Evolutionary conservation across 2,113 vertebrate genomes (phyloP).

Genomic region (Thunnus thynnus): DNA sequence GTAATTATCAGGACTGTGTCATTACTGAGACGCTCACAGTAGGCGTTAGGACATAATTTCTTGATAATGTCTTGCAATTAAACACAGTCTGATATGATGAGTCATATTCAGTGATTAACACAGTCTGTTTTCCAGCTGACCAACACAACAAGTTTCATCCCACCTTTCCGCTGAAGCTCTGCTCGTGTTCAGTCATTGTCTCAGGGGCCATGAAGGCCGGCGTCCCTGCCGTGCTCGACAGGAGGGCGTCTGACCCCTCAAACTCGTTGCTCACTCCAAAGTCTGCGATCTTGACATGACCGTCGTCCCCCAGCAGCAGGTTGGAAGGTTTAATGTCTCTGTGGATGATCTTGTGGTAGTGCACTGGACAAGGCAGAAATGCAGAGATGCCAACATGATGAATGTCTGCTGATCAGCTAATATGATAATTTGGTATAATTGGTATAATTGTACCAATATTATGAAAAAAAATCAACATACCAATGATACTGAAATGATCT

Average conservation of each 20-base stretch:
- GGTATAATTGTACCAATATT: too few relatives aligned
- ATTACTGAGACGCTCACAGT: constrained; percentile 8
- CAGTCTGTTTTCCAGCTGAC: neutral
- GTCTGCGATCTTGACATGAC: constrained; percentile 94
- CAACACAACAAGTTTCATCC: neutral
- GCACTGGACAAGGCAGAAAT: constrained; percentile 84
- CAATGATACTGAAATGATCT: too few relatives aligned
- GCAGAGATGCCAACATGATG: neutral
- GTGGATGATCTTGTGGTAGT: constrained; percentile 97
- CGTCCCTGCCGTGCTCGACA: constrained; percentile 93
- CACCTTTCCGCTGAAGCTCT: constrained; percentile 96
- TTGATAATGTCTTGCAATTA: constrained; percentile 2
- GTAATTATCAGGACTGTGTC: constrained; percentile 3
- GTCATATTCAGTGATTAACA: neutral
- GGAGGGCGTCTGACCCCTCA: constrained; percentile 91
- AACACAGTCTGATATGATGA: neutral
- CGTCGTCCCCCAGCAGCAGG: constrained; percentile 94
- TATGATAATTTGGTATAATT: too few relatives aligned
- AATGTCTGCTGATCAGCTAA: neutral
- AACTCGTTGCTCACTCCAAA: constrained; percentile 98
- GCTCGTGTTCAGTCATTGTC: constrained; percentile 89
- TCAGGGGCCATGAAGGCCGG: constrained; percentile 98
- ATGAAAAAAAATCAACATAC: too few relatives aligned
- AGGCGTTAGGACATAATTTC: neutral
- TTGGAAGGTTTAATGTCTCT: constrained; percentile 98